Conservation (phyloP, 1,140 invertebrate genomes). For the Meteorus sp. region DNA sequence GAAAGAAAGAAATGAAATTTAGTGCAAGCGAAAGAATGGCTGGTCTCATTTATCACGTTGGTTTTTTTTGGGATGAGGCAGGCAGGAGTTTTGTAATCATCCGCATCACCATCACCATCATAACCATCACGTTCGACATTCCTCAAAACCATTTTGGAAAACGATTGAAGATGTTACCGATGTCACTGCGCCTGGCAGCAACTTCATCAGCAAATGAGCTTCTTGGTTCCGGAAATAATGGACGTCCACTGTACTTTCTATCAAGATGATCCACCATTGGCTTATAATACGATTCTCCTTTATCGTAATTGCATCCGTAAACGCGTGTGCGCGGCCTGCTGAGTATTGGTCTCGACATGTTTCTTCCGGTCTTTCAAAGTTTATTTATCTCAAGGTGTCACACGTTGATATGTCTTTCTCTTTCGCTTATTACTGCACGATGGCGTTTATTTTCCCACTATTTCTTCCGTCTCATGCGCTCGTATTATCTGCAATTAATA, state of each 20-base stretch:
- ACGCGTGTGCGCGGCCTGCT: slow-evolving; percentile 72
- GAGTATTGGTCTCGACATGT: slow-evolving; percentile 56
- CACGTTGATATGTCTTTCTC: background rate
- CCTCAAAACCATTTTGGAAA: slow-evolving; percentile 59
- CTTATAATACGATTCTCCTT: slow-evolving; percentile 77
- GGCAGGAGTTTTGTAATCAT: background rate
- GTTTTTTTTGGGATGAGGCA: background rate
- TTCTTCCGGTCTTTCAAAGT: no score
- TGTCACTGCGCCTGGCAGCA: slow-evolving; percentile 56
- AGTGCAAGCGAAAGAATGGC: no score
- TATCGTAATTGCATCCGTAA: slow-evolving; percentile 80
- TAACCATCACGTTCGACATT: slow-evolving; percentile 30
- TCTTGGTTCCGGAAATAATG: slow-evolving; percentile 55
- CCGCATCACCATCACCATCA: slow-evolving; percentile 15
- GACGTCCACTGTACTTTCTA: slow-evolving; percentile 65
- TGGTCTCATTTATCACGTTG: background rate
- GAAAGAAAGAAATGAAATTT: no score
- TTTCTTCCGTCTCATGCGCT: background rate
- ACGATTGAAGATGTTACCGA: slow-evolving; percentile 60
- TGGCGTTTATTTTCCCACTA: slow-evolving; percentile 21
- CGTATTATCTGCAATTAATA: background rate
- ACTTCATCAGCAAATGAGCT: slow-evolving; percentile 56
- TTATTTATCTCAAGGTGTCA: slow-evolving; percentile 16
- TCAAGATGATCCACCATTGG: slow-evolving; percentile 73
- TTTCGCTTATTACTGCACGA: background rate